Base-by-base conservation (phyloP, 2,888 invertebrate genomes). In the Archaeoteleia sp. region DNA sequence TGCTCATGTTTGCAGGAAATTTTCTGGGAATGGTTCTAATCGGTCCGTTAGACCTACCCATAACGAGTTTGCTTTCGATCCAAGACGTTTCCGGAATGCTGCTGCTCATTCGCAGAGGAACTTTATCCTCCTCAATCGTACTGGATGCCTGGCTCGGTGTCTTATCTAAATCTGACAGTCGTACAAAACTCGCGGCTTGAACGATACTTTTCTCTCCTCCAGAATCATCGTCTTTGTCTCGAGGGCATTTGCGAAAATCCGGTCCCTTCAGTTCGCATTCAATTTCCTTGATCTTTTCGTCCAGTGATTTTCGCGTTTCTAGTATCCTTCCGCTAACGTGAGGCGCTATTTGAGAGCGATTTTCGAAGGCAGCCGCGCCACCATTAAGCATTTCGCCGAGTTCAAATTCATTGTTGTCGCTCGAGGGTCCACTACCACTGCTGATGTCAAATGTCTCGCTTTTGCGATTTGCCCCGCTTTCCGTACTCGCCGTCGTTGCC, bases 161-260 rank as follows among this genome's bases (percentile, higher is more conserved):
- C 75, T 91, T 92, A 80, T 94, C 93, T 82, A 95, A 87, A 81
- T 95, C 94, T 0, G 94, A 94, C 4, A 95, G 86, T 77, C 91
- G 91, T 0, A 95, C 94, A 79, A 93, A 92, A 51, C 87, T 86
- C 14, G 86, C 58, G 78, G 86, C 60, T 12, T 67, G 62, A 2
- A 46, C 20, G 12, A 75, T 66, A 14, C 72, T 74, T 1, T 39
- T 29, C 4, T 65, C 46, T n/a, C 62, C 45, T 4, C 29, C 45
- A 20, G 65, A 39, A 30, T 58, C 10, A 7, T 63, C 66, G 0
- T 65, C 67, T 10, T 71, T 75, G 0, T 40, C 60, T 7, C 43
- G 51, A 13, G 71, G 61, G 0, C 55, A 29, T 2, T 73, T 74
- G 0, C 39, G 60, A 8, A 75, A 77, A 7, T 80, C 81, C 0